These are phyloP conservation scores for Coenonympha arcania DNA, from an alignment of 2,888 invertebrate genomes.

Conservation along the genomic window DNA sequence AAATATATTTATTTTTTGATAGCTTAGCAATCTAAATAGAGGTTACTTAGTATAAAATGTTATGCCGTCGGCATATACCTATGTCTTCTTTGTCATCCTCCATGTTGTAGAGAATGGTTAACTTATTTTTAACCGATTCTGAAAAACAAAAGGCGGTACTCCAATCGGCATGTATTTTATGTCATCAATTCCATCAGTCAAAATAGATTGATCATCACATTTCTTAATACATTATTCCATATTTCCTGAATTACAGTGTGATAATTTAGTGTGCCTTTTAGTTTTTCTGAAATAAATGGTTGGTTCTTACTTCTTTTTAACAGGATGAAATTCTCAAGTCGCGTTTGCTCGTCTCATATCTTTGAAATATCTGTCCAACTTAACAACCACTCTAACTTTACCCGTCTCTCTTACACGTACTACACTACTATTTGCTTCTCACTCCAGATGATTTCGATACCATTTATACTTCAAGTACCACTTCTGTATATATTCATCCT, in stretches of 20 bases:
- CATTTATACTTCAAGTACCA: constrained; percentile 66
- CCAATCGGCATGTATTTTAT: too few relatives aligned
- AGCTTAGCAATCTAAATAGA: too few relatives aligned
- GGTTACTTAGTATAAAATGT: too few relatives aligned
- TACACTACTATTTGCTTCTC: constrained; percentile 29
- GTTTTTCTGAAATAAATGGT: not conserved
- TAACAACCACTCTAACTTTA: constrained; percentile 7
- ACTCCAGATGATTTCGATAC: constrained; percentile 55
- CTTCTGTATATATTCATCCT: constrained; percentile 45
- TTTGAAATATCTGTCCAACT: constrained; percentile 16
- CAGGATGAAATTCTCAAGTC: constrained; percentile 9
- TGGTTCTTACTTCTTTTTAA: constrained; percentile 6
- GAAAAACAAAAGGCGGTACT: too few relatives aligned
- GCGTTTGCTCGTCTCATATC: constrained; percentile 12
- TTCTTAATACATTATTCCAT: too few relatives aligned
- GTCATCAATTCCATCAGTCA: too few relatives aligned
- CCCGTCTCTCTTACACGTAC: constrained; percentile 9
- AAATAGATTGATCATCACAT: too few relatives aligned
- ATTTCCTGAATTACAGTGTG: not conserved
- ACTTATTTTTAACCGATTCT: too few relatives aligned
- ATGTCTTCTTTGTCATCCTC: too few relatives aligned
- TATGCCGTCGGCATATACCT: too few relatives aligned
- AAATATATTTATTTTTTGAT: too few relatives aligned
- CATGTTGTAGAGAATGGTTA: too few relatives aligned
- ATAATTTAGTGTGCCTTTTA: not conserved